phyloP scores from a whole-genome alignment of 2,797 vertebrate species.

The Selene dorsalis region DNA sequence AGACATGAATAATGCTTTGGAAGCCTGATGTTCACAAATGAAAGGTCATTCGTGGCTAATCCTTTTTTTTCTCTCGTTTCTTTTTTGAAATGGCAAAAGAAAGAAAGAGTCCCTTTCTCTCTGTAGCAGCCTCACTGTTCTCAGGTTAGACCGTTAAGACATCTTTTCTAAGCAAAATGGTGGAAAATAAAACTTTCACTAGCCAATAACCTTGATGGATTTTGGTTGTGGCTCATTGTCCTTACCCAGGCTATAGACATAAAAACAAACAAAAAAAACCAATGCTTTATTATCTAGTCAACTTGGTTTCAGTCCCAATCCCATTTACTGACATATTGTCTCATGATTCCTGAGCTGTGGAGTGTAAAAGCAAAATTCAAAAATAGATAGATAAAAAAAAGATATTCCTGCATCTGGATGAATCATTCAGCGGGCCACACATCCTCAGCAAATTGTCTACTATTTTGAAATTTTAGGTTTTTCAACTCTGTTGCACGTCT shows the following conservation, averaged over 20 bases:
- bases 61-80: conserved; percentile 39
- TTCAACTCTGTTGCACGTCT: background rate
- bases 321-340: background rate
- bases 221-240: conserved; percentile 56
- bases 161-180: conserved; percentile 79
- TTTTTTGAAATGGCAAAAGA: conserved; percentile 70
- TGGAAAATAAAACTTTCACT: conserved; percentile 78
- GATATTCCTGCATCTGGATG: background rate
- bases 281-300: conserved; percentile 1
- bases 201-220: conserved; percentile 53
- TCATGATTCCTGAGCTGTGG: background rate
- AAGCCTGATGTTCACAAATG: conserved; percentile 65
- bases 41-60: conserved; percentile 71
- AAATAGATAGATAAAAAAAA: no score
- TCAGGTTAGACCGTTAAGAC: conserved; percentile 81
- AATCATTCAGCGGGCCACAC: background rate
- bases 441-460: no score
- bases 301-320: background rate
- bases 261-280: conserved; percentile 7
- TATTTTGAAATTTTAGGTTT: no score
- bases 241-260: background rate
- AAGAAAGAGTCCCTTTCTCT: conserved; percentile 48
- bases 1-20: conserved; percentile 61
- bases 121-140: conserved; percentile 80
- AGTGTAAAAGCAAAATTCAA: background rate